Evolutionary conservation across 2,113 vertebrate species (phyloP).

Genomic region (Alectura lathami): DNA sequence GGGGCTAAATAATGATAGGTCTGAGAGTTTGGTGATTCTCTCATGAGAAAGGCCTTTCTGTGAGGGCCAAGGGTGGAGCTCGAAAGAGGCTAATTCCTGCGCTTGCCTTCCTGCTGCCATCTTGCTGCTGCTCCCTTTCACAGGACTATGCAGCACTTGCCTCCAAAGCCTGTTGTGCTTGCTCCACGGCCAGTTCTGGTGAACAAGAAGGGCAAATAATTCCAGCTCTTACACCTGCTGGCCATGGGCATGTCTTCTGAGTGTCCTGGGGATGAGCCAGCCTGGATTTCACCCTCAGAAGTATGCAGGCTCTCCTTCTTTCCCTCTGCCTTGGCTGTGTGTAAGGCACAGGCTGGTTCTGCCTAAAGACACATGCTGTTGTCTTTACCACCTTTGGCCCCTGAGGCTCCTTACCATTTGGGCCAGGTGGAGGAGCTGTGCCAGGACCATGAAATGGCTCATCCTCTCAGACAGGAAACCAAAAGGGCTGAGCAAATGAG

Average conservation of each 20-base stretch:
- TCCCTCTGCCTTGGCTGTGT: background rate
- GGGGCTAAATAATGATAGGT: slow-evolving; percentile 9
- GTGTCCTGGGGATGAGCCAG: background rate
- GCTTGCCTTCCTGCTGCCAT: background rate
- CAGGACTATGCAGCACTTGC: background rate
- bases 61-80: background rate
- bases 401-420: background rate
- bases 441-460: background rate
- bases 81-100: background rate
- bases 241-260: background rate
- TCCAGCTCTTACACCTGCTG: background rate
- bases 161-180: background rate
- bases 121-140: background rate
- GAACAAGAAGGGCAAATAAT: background rate
- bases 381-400: background rate
- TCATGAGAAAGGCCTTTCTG: background rate
- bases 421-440: background rate
- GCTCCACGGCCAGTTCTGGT: background rate
- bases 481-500: background rate
- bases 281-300: background rate
- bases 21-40: background rate
- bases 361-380: background rate
- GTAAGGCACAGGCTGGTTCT: background rate
- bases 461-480: background rate
- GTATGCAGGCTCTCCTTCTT: background rate